Evolutionary conservation across 2,797 vertebrate species (phyloP), one percentile per base, ranked within the genome.

Genomic region (Adelosebastes latens): DNA sequence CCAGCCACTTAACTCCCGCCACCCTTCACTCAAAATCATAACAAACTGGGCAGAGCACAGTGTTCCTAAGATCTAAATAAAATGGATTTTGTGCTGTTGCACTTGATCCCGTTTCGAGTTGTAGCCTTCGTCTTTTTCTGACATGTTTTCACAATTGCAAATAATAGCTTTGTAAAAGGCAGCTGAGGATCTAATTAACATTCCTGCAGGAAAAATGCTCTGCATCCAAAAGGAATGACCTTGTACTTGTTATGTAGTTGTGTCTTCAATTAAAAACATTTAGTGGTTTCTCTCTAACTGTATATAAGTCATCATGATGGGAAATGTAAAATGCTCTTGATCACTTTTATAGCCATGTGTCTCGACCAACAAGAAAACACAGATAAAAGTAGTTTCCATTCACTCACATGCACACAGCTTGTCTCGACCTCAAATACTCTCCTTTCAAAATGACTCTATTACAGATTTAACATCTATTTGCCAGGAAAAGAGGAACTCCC

Each of bases 241-340:
- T 63, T 36, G 8, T 55, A 61, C 55, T 80, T 72, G 56, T 89
- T 69, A 49, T 59, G 62, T 59, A 31, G 68, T 72, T 60, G 49
- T 79, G 72, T 61, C 39, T 79, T 82, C 27, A 82, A 82, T 82
- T 88, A 42, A 80, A 91, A 82, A 68, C 84, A 75, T 59, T 86
- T 72, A 36, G 42, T 74, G 56, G 53, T 87, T 78, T 39, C 36
- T 88, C 31, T 59, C 64, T 82, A 58, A 42, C n/a, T 65, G 32
- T 25, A 5, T n/a, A 27, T 64, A 64, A 76, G 27, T 75, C 59
- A 79, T 75, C 31, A 72, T 77, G 34, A 83, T 68, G 74, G 78
- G 34, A 81, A 83, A 77, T 62, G 59, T 64, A 83, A 91, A 89
- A 83, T 34, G 14, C 27, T 67, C 56, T 65, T 64, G 14, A 68